Conservation (phyloP, 2,888 invertebrate species). For the Cephus nigrinus region DNA sequence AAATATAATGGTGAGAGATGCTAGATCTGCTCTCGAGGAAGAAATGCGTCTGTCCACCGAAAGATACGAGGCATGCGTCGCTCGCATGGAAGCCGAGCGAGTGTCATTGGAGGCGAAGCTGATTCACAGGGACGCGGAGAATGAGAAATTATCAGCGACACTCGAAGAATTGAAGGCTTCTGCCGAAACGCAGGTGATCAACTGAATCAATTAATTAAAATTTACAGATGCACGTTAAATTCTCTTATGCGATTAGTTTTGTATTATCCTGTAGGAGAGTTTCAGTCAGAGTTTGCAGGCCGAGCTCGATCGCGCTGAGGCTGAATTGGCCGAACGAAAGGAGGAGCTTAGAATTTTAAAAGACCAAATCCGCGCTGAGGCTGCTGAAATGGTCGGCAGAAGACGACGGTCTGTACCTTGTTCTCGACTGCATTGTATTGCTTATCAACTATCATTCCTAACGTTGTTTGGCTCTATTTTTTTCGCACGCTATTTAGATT, state of each 20-base stretch:
- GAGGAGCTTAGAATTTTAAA: conserved; percentile 55
- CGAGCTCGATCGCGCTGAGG: conserved; percentile 59
- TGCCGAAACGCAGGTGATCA: conserved; percentile 56
- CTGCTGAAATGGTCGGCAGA: conserved; percentile 59
- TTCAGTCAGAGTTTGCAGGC: conserved; percentile 61
- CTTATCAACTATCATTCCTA: too few species aligned
- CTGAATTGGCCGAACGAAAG: conserved; percentile 57
- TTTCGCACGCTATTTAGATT: conserved; percentile 33
- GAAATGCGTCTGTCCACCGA: conserved; percentile 50
- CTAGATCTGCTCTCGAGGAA: conserved; percentile 44
- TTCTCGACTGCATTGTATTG: neutral
- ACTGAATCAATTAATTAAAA: neutral
- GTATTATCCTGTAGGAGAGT: conserved; percentile 49
- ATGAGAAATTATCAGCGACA: conserved; percentile 40
- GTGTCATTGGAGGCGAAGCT: conserved; percentile 45
- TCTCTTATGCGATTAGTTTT: neutral
- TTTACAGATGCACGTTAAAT: neutral
- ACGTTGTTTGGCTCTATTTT: too few species aligned
- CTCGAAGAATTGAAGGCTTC: conserved; percentile 54
- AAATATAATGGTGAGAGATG: conserved; percentile 48
- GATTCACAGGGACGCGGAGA: conserved; percentile 48
- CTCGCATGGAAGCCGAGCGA: conserved; percentile 49
- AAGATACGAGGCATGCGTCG: conserved; percentile 43
- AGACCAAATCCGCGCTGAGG: conserved; percentile 57
- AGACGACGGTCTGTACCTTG: conserved; percentile 40